phyloP scores from a whole-genome alignment of 2,888 invertebrate species.

The Ochropacha duplaris region DNA sequence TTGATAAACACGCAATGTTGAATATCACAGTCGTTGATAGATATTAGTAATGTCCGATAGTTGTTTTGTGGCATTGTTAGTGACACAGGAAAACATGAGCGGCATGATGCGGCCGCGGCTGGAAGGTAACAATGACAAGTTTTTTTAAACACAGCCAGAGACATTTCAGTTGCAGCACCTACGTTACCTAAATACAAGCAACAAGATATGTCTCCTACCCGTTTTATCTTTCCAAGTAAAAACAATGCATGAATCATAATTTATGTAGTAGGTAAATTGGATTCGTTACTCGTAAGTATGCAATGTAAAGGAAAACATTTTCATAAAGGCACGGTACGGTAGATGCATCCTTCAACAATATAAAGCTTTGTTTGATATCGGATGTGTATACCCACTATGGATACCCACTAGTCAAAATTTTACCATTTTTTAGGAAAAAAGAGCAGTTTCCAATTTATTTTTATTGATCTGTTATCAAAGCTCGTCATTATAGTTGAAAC shows the following conservation, averaged over 20 bases:
- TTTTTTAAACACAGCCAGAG: conserved; percentile 53
- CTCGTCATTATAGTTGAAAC: too few relatives aligned
- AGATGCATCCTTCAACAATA: not conserved
- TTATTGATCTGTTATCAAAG: too few relatives aligned
- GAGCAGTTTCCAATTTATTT: too few relatives aligned
- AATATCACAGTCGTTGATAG: conserved; percentile 37
- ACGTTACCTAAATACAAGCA: conserved; percentile 40
- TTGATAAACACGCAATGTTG: conserved; percentile 48
- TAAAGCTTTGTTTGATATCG: not conserved
- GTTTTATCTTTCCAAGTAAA: conserved; percentile 24
- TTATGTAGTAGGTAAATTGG: not conserved
- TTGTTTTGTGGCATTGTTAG: conserved; percentile 54
- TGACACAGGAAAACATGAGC: conserved; percentile 59
- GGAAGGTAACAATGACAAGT: conserved; percentile 58
- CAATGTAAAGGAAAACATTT: not conserved
- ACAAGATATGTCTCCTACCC: conserved; percentile 31
- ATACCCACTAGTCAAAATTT: too few relatives aligned
- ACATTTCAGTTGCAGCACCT: conserved; percentile 41
- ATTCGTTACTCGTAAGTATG: not conserved
- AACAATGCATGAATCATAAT: conserved; percentile 36
- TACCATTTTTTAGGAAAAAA: too few relatives aligned
- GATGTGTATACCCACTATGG: too few relatives aligned
- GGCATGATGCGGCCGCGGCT: conserved; percentile 45
- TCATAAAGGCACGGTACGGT: not conserved
- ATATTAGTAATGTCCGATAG: conserved; percentile 47